phyloP scores from a whole-genome alignment of 30 jellyfish, hydroid and myxozoan genomes.

The Clytia hemisphaerica region DNA sequence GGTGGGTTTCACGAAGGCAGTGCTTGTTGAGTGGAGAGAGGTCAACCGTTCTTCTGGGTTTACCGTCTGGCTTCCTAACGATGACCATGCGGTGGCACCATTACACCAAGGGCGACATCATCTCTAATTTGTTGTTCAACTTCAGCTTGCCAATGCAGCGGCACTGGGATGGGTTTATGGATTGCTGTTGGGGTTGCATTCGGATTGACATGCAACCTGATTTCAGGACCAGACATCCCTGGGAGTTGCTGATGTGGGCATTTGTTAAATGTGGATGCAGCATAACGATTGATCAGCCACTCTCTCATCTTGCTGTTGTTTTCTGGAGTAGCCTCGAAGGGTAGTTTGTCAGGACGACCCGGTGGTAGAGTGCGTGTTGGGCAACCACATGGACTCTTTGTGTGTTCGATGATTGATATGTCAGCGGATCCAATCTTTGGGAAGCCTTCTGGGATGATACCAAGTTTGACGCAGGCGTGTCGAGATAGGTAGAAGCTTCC shows the following conservation, averaged over 20 bases:
- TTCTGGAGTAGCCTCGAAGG: neutral
- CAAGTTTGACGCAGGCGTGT: too few species aligned
- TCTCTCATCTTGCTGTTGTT: neutral
- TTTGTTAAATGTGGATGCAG: neutral
- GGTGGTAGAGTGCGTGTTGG: neutral
- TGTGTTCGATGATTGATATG: too few species aligned
- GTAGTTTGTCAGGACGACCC: neutral
- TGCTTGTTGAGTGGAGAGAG: neutral
- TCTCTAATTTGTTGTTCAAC: neutral
- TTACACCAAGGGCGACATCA: neutral
- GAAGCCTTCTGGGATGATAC: too few species aligned
- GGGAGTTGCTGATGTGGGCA: too few species aligned
- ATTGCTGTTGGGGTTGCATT: slow-evolving; percentile 6
- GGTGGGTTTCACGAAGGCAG: slow-evolving; percentile 6
- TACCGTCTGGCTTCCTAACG: neutral
- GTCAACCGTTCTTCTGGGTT: slow-evolving; percentile 18
- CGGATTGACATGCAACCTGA: neutral
- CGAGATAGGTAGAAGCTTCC: too few species aligned
- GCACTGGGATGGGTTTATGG: neutral
- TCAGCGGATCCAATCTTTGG: too few species aligned
- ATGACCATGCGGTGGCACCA: slow-evolving; percentile 1
- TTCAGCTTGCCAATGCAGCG: slow-evolving; percentile 4
- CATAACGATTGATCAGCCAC: neutral
- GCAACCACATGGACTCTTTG: too few species aligned
- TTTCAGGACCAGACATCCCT: too few species aligned